phyloP scores from a whole-genome alignment of 2,797 vertebrate genomes.

The Paguma larvata region DNA sequence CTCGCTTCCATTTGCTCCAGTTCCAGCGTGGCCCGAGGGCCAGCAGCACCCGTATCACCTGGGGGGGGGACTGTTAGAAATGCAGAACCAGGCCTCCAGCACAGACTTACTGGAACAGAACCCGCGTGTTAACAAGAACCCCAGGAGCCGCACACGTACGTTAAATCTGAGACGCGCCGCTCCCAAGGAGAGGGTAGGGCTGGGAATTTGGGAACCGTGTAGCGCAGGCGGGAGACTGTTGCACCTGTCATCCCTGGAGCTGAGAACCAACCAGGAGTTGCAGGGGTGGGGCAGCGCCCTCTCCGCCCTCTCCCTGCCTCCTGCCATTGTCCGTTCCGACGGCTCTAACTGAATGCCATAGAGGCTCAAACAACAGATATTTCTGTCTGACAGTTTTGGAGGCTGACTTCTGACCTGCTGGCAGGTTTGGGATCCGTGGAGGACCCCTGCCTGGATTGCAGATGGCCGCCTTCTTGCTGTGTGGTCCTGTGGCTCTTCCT shows the following conservation, averaged over 20 bases:
- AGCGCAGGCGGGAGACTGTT: background rate
- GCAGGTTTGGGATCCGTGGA: background rate
- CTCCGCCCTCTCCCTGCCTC: background rate
- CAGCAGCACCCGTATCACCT: too few species aligned
- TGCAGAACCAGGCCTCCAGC: background rate
- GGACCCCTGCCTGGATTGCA: background rate
- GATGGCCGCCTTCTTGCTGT: rapidly evolving
- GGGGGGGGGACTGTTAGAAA: background rate
- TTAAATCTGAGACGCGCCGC: background rate
- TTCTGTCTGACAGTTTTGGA: background rate
- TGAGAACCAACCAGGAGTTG: background rate
- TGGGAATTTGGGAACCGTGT: background rate
- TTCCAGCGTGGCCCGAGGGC: background rate
- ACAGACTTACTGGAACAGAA: background rate
- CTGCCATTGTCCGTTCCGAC: rapidly evolving
- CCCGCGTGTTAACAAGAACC: background rate
- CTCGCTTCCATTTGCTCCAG: background rate
- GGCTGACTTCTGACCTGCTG: rapidly evolving
- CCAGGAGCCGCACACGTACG: rapidly evolving
- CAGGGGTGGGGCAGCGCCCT: background rate
- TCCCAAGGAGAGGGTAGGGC: background rate
- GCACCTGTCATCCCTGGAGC: background rate
- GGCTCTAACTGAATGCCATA: background rate
- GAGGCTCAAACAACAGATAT: too few species aligned
- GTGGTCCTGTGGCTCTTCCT: background rate